phyloP scores from a whole-genome alignment of 2,888 invertebrate species.

The Drosophila demipolita region DNA sequence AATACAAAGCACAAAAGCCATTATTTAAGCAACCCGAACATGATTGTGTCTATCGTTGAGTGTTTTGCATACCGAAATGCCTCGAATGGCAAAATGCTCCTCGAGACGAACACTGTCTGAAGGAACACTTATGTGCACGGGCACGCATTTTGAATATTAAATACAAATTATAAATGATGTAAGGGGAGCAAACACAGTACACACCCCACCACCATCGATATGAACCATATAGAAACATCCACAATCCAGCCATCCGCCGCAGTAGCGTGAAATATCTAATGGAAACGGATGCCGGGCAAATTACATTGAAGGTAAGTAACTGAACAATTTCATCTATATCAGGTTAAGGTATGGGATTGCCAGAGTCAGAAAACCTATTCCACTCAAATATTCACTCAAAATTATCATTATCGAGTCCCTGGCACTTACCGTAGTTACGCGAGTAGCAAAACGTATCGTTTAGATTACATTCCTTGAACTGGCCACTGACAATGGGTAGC shows the following conservation, averaged over 20 bases:
- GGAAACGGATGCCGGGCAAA: conserved; percentile 9
- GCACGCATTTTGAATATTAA: conserved; percentile 58
- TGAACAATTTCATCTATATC: conserved; percentile 1
- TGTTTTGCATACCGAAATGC: conserved; percentile 26
- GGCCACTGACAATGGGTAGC: conserved; percentile 71
- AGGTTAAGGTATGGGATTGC: neutral
- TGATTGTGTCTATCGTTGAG: conserved; percentile 5
- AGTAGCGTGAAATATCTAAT: conserved; percentile 29
- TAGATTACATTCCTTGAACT: conserved; percentile 80
- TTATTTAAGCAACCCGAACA: conserved; percentile 7
- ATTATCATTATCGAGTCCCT: neutral
- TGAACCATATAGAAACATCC: conserved; percentile 3
- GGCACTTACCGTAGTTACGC: conserved; percentile 78
- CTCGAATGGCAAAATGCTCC: conserved; percentile 9
- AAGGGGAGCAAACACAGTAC: conserved; percentile 22
- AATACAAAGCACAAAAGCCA: conserved; percentile 4
- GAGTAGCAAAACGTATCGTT: conserved; percentile 82
- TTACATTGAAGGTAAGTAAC: conserved; percentile 16
- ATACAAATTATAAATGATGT: conserved; percentile 56
- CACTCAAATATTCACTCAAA: neutral
- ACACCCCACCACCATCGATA: neutral
- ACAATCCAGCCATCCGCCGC: conserved; percentile 1
- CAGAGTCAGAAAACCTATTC: neutral
- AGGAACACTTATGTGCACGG: conserved; percentile 15
- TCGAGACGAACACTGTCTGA: neutral